phyloP scores from a whole-genome alignment of 2,113 vertebrate species.

The Zeus faber region DNA sequence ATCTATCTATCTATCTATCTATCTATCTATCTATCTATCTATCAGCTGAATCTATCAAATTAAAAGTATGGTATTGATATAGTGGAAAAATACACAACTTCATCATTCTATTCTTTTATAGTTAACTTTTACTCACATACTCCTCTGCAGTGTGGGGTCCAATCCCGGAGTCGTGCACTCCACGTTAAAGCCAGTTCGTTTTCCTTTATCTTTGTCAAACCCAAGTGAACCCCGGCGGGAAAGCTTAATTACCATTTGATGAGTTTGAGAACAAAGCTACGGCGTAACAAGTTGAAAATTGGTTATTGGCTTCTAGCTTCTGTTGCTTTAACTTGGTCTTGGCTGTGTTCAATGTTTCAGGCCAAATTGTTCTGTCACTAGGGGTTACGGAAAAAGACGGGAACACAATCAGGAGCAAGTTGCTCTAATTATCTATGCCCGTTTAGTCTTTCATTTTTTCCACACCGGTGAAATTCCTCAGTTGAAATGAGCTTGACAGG shows the following conservation, averaged over 20 bases:
- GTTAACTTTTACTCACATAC: too few relatives aligned
- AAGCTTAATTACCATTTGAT: constrained; percentile 61
- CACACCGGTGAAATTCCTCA: constrained; percentile 13
- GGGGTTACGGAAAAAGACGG: constrained; percentile 34
- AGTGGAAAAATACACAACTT: too few relatives aligned
- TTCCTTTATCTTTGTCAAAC: constrained; percentile 21
- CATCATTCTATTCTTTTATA: too few relatives aligned
- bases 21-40: too few relatives aligned
- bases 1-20: too few relatives aligned
- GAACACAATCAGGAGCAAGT: constrained; percentile 26
- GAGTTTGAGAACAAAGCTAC: constrained; percentile 57
- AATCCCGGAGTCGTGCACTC: too few relatives aligned
- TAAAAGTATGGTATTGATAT: too few relatives aligned
- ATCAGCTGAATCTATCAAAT: too few relatives aligned
- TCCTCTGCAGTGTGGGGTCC: too few relatives aligned
- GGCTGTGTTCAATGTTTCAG: constrained; percentile 56
- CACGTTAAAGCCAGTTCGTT: too few relatives aligned
- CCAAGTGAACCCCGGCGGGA: constrained; percentile 18
- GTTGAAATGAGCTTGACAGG: constrained; percentile 11
- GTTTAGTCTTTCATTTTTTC: too few relatives aligned
- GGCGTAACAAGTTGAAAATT: constrained; percentile 55
- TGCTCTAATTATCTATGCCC: constrained; percentile 50
- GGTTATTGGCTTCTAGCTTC: constrained; percentile 54
- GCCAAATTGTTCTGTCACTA: constrained; percentile 65
- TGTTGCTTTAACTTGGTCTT: constrained; percentile 55